Evolutionary conservation across 1,140 invertebrate species (phyloP), one percentile per base, ranked within the genome.

Genomic region (Orchesella cincta): DNA sequence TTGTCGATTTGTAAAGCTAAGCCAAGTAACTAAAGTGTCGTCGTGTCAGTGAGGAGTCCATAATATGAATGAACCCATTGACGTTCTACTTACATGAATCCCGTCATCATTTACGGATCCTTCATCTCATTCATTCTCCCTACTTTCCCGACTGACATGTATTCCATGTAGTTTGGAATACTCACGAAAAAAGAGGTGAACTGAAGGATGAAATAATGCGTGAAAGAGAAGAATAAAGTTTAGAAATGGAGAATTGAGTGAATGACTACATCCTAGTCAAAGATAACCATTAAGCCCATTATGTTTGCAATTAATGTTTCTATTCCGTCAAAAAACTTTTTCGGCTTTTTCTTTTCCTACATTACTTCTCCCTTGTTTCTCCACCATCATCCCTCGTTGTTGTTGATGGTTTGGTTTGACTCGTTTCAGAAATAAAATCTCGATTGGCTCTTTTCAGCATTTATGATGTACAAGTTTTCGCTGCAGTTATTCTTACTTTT

Each of bases 261-360:
- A 67, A 67, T 67, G 71, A 73, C 29, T 67, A 29, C 62, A 67
- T 67, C 62, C 62, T 26, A 67, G 62, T 29, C 28, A 51, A 73
- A 73, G 71, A 73, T 73, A 73, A 46, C 71, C 71, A 73, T 73
- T 74, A 74, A 74, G 72, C 73, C 76, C 76, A 78, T 78, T 78
- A 78, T 64, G 72, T 78, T 29, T 74, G 73, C 76, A 78, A 78
- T 78, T 78, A 78, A 78, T 74, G 72, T 74, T 78, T 74, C 73
- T 78, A 73, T 73, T 73, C 71, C 71, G 71, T 73, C 71, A 73
- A 51, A 67, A 46, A 67, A 67, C 26, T 33, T 67, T n/a, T 67
- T 67, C 62, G 31, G 62, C 62, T 31, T 67, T 67, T 67, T 33
- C 31, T 12, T 67, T 29, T 67, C n/a, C 29, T 12, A 8, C 62